These are phyloP conservation scores for Corticium candelabrum DNA, from an alignment of 37 sponge, comb jelly and placozoan genomes.

Conservation along the genomic window DNA sequence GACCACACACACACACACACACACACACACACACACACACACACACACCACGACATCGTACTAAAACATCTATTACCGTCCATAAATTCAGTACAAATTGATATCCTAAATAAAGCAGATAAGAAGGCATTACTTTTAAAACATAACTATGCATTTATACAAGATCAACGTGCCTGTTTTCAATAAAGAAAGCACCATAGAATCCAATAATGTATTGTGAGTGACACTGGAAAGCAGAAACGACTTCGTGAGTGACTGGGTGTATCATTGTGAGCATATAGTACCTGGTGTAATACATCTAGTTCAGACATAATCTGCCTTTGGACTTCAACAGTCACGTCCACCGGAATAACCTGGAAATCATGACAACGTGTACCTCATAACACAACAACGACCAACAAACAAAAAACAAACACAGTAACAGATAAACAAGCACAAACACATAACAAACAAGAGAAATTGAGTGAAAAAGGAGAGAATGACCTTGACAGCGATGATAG, in stretches of 20 bases:
- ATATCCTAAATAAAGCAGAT: conserved; percentile 32
- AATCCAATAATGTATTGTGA: conserved; percentile 78
- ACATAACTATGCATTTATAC: background rate
- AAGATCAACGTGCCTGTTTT: conserved; percentile 15
- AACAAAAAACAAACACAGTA: no score
- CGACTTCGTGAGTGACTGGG: background rate
- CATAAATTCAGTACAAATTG: conserved; percentile 84
- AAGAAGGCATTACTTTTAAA: background rate
- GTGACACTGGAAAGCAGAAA: conserved; percentile 51
- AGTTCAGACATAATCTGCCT: conserved; percentile 73
- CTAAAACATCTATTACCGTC: conserved; percentile 42
- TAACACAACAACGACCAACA: no score
- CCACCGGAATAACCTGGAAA: conserved; percentile 52
- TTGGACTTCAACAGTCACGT: conserved; percentile 73
- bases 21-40: conserved; percentile 11
- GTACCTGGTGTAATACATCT: conserved; percentile 68
- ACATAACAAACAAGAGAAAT: background rate
- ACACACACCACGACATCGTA: background rate
- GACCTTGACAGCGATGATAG: conserved; percentile 65
- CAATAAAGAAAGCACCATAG: conserved; percentile 80
- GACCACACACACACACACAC: background rate
- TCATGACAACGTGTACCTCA: background rate
- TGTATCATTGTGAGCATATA: background rate
- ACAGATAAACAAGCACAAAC: background rate
- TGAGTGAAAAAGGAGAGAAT: background rate